Evolutionary conservation across 2,888 invertebrate species (phyloP), one percentile per base, ranked within the genome.

Genomic region (Charanyca ferruginea): DNA sequence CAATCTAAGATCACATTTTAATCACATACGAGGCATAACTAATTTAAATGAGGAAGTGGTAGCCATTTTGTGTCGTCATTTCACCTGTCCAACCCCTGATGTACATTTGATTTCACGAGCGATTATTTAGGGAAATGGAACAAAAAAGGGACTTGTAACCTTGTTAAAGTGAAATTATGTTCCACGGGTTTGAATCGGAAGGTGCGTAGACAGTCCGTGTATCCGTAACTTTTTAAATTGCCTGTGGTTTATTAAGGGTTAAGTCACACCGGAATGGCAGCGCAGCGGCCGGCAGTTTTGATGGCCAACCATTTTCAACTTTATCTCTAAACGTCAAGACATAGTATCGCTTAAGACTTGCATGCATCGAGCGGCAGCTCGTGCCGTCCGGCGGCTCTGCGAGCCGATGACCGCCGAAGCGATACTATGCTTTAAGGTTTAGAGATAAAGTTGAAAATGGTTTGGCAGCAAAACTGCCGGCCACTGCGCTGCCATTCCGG

Each of bases 21-120:
- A 79, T 73, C 62, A 75, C 73, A 78, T 66, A 69, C 48, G 48
- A 66, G 62, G 75, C 68, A 79, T 66, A 65, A 66, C 66, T 80
- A 79, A 83, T 80, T 83, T 79, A 75, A 72, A 80, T 74, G 55
- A 72, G 80, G 83, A 83, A 81, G 71, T 72, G 72, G 73, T 57
- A 47, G 58, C 60, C 66, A 69, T 79, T 79, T 75, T 70, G 73
- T 75, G 58, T 77, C 68, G 73, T 80, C 75, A 77, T 77, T 83
- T 75, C 83, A 83, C 83, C 83, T 83, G 83, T 80, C 73, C 81
- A 74, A 59, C 74, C 75, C 66, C 59, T 69, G 65, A 67, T 60
- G 73, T 72, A 73, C 62, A 64, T 79, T 74, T 87, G 93, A 93
- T 93, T 90, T 89, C 84, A 86, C 85, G 81, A 79, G 63, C 80